Evolutionary conservation across 2,113 vertebrate species (phyloP).

Genomic region (Tor tambroides): DNA sequence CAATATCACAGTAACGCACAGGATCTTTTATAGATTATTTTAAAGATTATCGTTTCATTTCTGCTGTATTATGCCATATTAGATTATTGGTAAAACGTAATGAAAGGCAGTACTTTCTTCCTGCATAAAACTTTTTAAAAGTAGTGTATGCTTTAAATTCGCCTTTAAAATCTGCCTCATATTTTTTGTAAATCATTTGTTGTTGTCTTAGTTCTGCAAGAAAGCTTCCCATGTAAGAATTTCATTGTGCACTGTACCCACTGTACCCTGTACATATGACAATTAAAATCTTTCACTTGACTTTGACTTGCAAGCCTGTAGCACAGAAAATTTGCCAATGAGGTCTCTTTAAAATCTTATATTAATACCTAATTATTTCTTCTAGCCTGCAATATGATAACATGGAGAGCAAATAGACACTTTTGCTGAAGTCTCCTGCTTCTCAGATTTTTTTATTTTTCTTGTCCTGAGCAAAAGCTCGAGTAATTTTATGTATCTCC

Average conservation of each 20-base stretch:
- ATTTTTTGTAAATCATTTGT: background rate
- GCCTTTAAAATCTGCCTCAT: background rate
- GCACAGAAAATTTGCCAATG: background rate
- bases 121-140: background rate
- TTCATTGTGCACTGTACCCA: background rate
- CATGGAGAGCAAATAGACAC: background rate
- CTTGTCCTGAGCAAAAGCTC: background rate
- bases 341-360: slow-evolving; percentile 1
- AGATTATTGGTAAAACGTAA: background rate
- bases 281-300: background rate
- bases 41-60: no score
- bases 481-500: background rate
- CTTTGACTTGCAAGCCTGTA: background rate
- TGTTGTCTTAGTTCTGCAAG: background rate
- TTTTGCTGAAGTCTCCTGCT: background rate
- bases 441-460: background rate
- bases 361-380: background rate
- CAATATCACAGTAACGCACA: no score
- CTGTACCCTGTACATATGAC: background rate
- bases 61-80: background rate
- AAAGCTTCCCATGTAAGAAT: background rate
- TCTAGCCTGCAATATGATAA: background rate
- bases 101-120: background rate
- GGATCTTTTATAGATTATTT: no score
- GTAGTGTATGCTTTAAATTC: background rate